Base-by-base conservation (phyloP, 1,140 invertebrate genomes). In the Ooceraea biroi region DNA sequence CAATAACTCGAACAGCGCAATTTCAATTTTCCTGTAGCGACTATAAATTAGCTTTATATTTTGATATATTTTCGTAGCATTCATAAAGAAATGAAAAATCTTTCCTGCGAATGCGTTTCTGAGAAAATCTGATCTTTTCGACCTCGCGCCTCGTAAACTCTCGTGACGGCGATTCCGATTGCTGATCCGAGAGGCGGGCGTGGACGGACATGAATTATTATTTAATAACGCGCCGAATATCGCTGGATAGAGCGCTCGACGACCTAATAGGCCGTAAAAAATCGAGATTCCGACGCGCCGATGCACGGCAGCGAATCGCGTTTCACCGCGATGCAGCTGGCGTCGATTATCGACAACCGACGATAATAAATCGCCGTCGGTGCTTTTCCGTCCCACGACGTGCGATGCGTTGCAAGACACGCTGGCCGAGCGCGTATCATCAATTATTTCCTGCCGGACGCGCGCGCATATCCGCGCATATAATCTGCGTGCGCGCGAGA, bases 331-430 rank as follows among this genome's bases (percentile, higher is more conserved):
- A 87, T 80, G 68, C 68, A 58, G 58, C 84, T 63, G 72, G 14
- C 82, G 85, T 88, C 86, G 83, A 88, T 88, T 88, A 88, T 88
- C 86, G 86, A 84, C 86, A 88, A 83, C 73, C 73, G 19, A 19
- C 69, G 82, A 88, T 88, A 87, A 88, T 88, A 87, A 88, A 87
- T 87, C 71, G 73, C 73, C 55, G 52, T 57, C 36, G 25, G 41
- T 66, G 63, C 36, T 84, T 74, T 80, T 55, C 69, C 36, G 17
- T 44, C 30, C 73, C 77, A 73, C 82, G 86, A 87, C 82, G 58
- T 36, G 60, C 73, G 60, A 80, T 52, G 74, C 74, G 46, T 84
- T 77, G 69, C 85, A 83, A 87, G 69, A 82, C 83, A 87, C 74
- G 83, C 50, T 17, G 55, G 4, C 44, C 73, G 58, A 11, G n/a